A percentile compares a stretch with the other conserved stretches of the same genome.
These are phyloP conservation scores for Sigmodon hispidus DNA, from an alignment of 2,113 vertebrate genomes.

Conservation along the genomic window DNA sequence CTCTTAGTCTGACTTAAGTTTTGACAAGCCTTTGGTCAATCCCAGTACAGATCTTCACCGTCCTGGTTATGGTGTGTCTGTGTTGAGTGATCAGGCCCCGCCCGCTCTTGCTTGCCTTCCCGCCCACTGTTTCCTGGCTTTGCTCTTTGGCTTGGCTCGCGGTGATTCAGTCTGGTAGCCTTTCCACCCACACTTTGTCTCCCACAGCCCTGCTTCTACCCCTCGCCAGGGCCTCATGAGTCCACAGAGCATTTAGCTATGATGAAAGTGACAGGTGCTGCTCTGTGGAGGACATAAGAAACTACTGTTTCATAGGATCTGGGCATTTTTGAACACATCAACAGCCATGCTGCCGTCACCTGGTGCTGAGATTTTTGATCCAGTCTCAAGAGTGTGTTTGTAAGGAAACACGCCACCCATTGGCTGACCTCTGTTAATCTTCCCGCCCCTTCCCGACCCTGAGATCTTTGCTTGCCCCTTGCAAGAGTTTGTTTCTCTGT, in stretches of 20 bases:
- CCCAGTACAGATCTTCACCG: background rate
- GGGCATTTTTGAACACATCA: background rate
- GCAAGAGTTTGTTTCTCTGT: background rate
- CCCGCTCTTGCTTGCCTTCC: background rate
- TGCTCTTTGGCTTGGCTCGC: background rate
- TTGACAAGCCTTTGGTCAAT: constrained; percentile 13
- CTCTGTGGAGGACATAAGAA: background rate
- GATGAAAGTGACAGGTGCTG: background rate
- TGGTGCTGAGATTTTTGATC: background rate
- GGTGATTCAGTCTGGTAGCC: background rate
- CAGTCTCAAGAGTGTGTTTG: background rate
- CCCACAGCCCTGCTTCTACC: background rate
- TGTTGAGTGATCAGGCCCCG: background rate
- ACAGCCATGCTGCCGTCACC: background rate
- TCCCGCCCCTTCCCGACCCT: background rate
- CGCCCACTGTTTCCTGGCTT: constrained; percentile 61
- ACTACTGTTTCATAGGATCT: background rate
- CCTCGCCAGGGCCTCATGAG: background rate
- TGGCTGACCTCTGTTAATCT: background rate
- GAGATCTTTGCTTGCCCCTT: background rate
- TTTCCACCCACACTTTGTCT: background rate
- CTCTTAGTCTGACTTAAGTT: background rate
- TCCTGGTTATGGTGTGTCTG: background rate
- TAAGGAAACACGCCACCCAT: background rate
- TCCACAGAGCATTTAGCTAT: background rate